phyloP scores from a whole-genome alignment of 2,888 invertebrate genomes.

The Campoplex capitator region DNA sequence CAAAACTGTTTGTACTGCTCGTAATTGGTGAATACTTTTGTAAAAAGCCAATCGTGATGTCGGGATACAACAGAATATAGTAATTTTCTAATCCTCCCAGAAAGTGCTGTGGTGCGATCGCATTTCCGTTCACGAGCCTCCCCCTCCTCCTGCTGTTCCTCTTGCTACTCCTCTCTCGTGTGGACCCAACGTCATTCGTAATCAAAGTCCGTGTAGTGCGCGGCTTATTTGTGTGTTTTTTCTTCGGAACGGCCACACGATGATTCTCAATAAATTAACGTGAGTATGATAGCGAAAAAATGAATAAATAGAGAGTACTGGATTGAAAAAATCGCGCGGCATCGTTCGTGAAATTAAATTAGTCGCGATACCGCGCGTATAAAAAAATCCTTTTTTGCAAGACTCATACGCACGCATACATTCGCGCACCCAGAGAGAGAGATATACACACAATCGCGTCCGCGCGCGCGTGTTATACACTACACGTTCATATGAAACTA shows the following conservation, averaged over 20 bases:
- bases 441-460: too few species aligned
- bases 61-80: neutral
- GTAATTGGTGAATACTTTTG: slow-evolving; percentile 9
- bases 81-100: slow-evolving; percentile 9
- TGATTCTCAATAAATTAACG: slow-evolving; percentile 82
- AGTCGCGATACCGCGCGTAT: slow-evolving; percentile 77
- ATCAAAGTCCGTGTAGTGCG: slow-evolving; percentile 77
- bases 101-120: slow-evolving; percentile 74
- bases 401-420: slow-evolving; percentile 59
- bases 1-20: neutral
- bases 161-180: neutral
- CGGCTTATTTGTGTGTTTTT: slow-evolving; percentile 79
- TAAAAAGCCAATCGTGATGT: neutral
- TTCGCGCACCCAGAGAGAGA: neutral
- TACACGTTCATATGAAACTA: neutral
- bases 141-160: neutral
- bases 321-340: slow-evolving; percentile 68
- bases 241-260: slow-evolving; percentile 80
- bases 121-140: slow-evolving; percentile 77
- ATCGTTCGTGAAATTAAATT: slow-evolving; percentile 74
- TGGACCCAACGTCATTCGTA: slow-evolving; percentile 78
- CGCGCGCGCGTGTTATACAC: neutral
- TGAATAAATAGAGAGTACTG: neutral
- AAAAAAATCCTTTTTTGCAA: slow-evolving; percentile 70
- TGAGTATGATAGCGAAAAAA: slow-evolving; percentile 74